These are phyloP conservation scores for Rhyacophila brunnea DNA, from an alignment of 1,140 invertebrate genomes.

Conservation along the genomic window DNA sequence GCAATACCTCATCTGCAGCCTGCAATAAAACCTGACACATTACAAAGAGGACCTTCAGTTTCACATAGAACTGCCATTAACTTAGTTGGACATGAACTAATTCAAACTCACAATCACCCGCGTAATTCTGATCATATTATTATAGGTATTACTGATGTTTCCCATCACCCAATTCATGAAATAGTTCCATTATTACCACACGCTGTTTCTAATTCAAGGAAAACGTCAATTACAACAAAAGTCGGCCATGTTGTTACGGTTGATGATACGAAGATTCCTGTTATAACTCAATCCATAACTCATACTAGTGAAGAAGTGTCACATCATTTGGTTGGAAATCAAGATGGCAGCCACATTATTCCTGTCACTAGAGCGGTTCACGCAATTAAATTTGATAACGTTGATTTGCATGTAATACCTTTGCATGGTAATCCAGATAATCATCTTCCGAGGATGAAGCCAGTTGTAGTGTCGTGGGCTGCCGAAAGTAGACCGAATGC, in stretches of 20 bases:
- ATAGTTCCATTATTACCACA: conserved; percentile 6
- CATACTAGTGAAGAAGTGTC: conserved; percentile 12
- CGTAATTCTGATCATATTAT: conserved; percentile 15
- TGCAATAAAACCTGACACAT: conserved; percentile 10
- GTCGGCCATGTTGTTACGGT: conserved; percentile 13
- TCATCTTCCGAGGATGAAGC: not conserved
- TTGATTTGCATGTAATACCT: conserved; percentile 15
- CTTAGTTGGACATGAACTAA: conserved; percentile 15
- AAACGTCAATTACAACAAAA: conserved; percentile 24
- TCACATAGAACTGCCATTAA: conserved; percentile 20
- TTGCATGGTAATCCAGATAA: conserved; percentile 7
- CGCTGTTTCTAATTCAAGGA: conserved; percentile 16
- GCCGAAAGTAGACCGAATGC: too few relatives aligned
- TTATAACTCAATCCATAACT: conserved; percentile 14
- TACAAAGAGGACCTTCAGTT: conserved; percentile 19
- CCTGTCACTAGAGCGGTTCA: too few relatives aligned
- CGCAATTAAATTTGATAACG: not conserved
- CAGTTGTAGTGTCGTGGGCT: not conserved
- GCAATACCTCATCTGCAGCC: conserved; percentile 6
- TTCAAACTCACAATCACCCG: conserved; percentile 18
- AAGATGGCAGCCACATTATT: too few relatives aligned
- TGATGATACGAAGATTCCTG: conserved; percentile 17
- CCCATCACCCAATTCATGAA: not conserved
- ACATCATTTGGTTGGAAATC: not conserved
- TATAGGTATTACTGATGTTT: not conserved